Evolutionary conservation across 2,888 invertebrate species (phyloP), one percentile per base, ranked within the genome.

Genomic region (Phalera bucephala): DNA sequence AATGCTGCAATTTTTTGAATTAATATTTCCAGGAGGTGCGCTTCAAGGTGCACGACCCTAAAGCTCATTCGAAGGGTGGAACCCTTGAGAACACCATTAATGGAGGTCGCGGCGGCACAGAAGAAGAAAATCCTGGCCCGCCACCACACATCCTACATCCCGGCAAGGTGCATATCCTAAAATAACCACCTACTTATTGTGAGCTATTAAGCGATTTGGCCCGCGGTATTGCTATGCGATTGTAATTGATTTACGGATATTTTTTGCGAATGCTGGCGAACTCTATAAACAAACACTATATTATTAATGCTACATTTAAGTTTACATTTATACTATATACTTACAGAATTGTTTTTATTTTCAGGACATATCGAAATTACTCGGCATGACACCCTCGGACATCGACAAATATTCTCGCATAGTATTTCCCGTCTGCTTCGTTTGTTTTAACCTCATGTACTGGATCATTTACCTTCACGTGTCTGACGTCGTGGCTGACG

Each of bases 401-500:
- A 99, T 99, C 88, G 99, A 99, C 93, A 99, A 99, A 91, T 99
- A 99, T 86, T 98, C 99, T 48, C 94, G 99, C 75, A 97, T 99
- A 87, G 95, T 98, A 72, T 99, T 99, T 87, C 99, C 99, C 36
- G 96, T 98, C 70, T 97, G 98, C 91, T 99, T 99, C 92, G 96
- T 99, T 57, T 96, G 98, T 90, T 99, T 99, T 93, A 99, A 99
- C 91, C 93, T 97, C 65, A 97, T 97, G 97, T 97, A 97, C 91
- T 97, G 97, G 97, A 97, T 97, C 87, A 97, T 97, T 78, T 97
- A 97, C 84, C 92, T 97, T 68, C 97, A 97, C 92, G 97, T 97
- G 83, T 97, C 97, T 79, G 97, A 97, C 91, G 97, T 97, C 74
- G 96, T 97, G 71, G 96, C 96, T 86, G 97, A 97, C 85, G 97